Base-by-base conservation (phyloP, 2,888 invertebrate genomes). In the Eupithecia subumbrata region DNA sequence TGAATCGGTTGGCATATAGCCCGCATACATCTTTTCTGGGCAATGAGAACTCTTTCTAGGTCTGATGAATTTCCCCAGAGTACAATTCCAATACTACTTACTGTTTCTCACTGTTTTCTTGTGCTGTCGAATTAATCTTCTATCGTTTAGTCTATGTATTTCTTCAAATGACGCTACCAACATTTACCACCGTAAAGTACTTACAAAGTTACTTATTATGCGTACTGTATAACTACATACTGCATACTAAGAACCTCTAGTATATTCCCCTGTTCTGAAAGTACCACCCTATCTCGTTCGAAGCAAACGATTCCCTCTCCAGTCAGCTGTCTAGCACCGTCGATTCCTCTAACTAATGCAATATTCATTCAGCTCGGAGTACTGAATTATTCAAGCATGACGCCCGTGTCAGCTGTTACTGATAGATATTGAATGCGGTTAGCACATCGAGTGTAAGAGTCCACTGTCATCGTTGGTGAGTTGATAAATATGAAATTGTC, bases 341-440 rank as follows among this genome's bases (percentile, higher is more conserved):
- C 25, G 25, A 60, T 72, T 25, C 73, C 69, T 60, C 22, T 60
- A 11, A 12, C 22, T 60, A 60, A 60, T 60, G 60, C 60, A 60
- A 60, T 60, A 60, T 60, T 74, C 74, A 74, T 76, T 9, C 45
- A 69, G 63, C 18, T 43, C 71, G 69, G 71, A 66, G 25, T 43
- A 34, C 73, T 76, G 76, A 76, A 76, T 76, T 56, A 76, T 76
- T 76, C 72, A 76, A 69, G 72, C 66, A 71, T 56, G 72, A 72
- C 69, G 74, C 73, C 22, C 64, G 48, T 68, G 74, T 66, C 76
- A 76, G 69, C 72, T 72, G 74, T 45, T 69, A 64, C 56, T 69
- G 69, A 48, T 73, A 37, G 43, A 34, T 64, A 30, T 37, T 18
- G 64, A 64, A 18, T 64, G 64, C 64, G 64, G 34, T 64, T 64